These are phyloP conservation scores for Tokudaia tokunoshimensis DNA, from an alignment of 2,797 vertebrate species.

Conservation along the genomic window DNA sequence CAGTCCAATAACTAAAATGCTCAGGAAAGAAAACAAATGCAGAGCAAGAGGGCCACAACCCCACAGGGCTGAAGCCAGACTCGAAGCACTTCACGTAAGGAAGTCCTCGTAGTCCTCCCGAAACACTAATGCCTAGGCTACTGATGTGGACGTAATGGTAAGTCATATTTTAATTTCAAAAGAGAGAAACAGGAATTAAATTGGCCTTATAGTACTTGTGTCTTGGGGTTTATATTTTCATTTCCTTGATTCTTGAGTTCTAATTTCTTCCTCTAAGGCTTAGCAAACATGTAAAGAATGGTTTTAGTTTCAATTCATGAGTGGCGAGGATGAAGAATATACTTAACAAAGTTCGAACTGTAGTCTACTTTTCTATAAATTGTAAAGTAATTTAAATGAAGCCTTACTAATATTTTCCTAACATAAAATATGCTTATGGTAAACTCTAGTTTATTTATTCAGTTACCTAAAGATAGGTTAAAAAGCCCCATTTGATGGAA, in stretches of 20 bases:
- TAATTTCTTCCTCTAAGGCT: slow-evolving; percentile 34
- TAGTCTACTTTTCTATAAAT: slow-evolving; percentile 20
- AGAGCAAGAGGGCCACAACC: not conserved
- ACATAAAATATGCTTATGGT: not conserved
- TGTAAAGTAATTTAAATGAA: slow-evolving; percentile 3
- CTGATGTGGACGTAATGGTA: not conserved
- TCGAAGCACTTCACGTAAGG: not conserved
- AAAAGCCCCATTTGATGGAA: slow-evolving; percentile 1
- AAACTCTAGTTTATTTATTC: not conserved
- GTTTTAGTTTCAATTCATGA: not conserved
- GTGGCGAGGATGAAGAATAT: not conserved
- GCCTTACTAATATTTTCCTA: slow-evolving; percentile 10
- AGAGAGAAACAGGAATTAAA: slow-evolving; percentile 38
- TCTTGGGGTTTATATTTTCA: slow-evolving; percentile 27
- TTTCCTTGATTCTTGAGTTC: slow-evolving; percentile 44
- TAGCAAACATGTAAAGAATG: not conserved
- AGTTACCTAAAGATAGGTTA: not conserved
- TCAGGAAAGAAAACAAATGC: not conserved
- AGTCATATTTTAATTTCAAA: slow-evolving; percentile 55
- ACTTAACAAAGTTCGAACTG: not conserved
- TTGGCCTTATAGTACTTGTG: not conserved
- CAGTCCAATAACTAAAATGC: not conserved
- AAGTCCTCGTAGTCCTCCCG: not conserved
- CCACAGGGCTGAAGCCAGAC: slow-evolving; percentile 10
- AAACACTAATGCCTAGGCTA: not conserved